Evolutionary conservation across 1,140 invertebrate species (phyloP).

Genomic region (Octopus sinensis): DNA sequence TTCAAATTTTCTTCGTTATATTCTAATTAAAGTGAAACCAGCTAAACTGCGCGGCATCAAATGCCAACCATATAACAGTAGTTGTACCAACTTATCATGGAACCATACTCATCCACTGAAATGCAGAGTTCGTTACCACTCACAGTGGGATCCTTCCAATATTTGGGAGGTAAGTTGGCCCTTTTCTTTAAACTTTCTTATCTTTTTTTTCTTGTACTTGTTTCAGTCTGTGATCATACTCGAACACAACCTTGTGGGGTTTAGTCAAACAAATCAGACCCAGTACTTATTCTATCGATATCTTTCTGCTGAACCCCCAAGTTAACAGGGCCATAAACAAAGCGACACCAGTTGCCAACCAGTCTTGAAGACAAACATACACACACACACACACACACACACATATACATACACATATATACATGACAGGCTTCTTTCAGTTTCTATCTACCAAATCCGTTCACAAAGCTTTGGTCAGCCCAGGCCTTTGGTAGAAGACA

Average conservation of each 20-base stretch:
- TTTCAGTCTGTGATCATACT: too few species aligned
- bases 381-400: not conserved
- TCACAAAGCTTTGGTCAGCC: too few species aligned
- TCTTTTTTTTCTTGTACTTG: too few species aligned
- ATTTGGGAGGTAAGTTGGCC: not conserved
- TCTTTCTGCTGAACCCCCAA: too few species aligned
- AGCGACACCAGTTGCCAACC: not conserved
- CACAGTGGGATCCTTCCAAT: constrained; percentile 17
- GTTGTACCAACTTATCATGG: constrained; percentile 25
- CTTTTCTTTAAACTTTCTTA: too few species aligned
- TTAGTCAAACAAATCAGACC: too few species aligned
- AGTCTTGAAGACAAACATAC: not conserved
- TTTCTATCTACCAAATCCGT: too few species aligned
- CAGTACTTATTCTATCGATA: too few species aligned
- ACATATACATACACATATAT: not conserved
- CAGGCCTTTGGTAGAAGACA: too few species aligned
- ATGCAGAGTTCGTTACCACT: constrained; percentile 21
- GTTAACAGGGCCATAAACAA: not conserved
- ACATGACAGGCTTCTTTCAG: not conserved
- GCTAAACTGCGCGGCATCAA: constrained; percentile 20
- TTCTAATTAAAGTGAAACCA: constrained; percentile 24
- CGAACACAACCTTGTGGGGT: too few species aligned
- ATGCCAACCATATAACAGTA: constrained; percentile 22
- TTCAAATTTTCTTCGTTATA: too few species aligned
- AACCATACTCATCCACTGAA: constrained; percentile 12